Conservation (phyloP, 1,140 invertebrate species). For the Pseudomyrmex sp. region DNA sequence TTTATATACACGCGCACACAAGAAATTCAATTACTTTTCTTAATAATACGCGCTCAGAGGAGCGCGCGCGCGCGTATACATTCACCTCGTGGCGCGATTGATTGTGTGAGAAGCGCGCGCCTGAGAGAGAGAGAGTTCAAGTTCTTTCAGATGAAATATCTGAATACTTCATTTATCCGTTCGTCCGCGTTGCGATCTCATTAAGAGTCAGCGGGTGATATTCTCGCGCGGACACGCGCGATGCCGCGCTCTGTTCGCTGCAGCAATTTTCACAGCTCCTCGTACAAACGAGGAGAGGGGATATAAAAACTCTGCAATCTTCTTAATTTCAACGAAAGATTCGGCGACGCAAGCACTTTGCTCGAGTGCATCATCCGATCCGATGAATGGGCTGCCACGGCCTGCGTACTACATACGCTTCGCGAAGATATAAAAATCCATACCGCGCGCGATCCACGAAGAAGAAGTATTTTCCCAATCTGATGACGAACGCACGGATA, state of each 20-base stretch:
- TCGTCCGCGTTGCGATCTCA: conserved; percentile 20
- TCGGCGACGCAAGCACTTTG: background rate
- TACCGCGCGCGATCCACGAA: background rate
- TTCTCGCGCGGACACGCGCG: conserved; percentile 17
- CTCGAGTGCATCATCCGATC: background rate
- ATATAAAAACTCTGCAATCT: conserved; percentile 38
- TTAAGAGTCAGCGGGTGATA: conserved; percentile 41
- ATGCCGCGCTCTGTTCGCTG: background rate
- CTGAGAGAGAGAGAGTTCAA: conserved; percentile 17
- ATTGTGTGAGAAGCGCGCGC: background rate
- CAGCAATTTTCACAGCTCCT: background rate
- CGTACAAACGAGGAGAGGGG: background rate
- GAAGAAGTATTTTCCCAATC: background rate
- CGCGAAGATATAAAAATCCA: background rate
- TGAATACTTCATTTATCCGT: conserved; percentile 41
- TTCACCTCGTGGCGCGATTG: background rate
- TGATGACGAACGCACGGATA: background rate
- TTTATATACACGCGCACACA: background rate
- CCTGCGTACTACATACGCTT: background rate
- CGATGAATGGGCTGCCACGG: background rate
- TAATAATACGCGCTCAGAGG: background rate
- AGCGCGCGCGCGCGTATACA: too few species aligned
- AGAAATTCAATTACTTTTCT: conserved; percentile 2
- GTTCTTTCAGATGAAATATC: conserved; percentile 11
- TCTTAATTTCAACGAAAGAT: conserved; percentile 26